A percentile compares a stretch with the other conserved stretches of the same genome.
phyloP scores from a whole-genome alignment of 2,797 vertebrate species.

The Spinus olivaceus region DNA sequence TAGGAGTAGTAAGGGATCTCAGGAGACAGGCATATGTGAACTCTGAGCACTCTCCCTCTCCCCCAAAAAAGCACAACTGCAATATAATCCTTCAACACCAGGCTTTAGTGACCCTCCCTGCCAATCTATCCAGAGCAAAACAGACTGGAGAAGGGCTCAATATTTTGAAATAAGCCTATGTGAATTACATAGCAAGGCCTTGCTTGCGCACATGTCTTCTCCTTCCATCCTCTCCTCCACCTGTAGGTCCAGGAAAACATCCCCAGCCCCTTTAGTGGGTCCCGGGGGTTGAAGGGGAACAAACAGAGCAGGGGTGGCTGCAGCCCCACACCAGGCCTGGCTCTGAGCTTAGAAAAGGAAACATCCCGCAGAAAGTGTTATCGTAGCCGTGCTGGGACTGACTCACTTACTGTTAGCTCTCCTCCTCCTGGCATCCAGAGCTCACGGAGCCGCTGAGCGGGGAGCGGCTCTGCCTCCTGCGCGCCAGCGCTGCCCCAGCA shows the following conservation, averaged over 20 bases:
- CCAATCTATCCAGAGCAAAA: neutral
- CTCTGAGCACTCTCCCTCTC: neutral
- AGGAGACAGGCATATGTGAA: neutral
- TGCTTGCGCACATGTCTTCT: neutral
- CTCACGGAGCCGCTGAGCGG: neutral
- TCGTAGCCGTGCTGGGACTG: neutral
- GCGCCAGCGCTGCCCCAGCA: neutral
- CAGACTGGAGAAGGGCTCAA: neutral
- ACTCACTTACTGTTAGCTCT: neutral
- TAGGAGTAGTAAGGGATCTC: neutral
- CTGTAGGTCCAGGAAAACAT: neutral
- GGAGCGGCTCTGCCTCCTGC: neutral
- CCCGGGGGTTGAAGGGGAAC: neutral
- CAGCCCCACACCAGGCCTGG: neutral
- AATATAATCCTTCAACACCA: neutral
- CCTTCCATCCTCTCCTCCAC: neutral
- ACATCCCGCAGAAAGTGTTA: neutral
- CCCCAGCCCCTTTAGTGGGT: neutral
- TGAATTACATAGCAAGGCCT: neutral
- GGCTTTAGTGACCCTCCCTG: neutral
- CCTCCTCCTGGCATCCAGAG: neutral
- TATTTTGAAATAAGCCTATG: neutral
- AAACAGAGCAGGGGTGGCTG: rapidly evolving
- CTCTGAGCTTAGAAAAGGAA: neutral
- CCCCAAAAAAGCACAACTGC: neutral